Percentiles rank a stretch among this genome's conserved stretches.
Evolutionary conservation across 2,797 vertebrate genomes (phyloP).

Genomic region (Capromys pilorides): DNA sequence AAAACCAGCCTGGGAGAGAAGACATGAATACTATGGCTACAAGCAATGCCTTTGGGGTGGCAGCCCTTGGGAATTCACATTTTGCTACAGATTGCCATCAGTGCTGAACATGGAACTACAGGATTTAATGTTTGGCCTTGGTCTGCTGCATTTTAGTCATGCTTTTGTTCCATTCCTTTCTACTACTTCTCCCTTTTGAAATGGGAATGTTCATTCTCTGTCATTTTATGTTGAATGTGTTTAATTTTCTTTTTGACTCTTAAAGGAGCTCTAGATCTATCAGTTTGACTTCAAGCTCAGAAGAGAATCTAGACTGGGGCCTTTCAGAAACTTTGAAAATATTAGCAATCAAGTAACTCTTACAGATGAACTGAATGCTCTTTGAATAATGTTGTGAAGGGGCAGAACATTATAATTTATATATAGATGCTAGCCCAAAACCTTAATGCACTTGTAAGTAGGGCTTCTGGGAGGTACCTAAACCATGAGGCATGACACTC

Average conservation of each 20-base stretch:
- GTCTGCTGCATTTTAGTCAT: neutral
- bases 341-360: neutral
- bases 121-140: neutral
- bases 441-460: neutral
- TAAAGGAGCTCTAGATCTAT: neutral
- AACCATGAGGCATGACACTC: neutral
- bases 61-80: neutral
- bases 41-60: neutral
- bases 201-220: neutral
- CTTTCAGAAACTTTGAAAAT: neutral
- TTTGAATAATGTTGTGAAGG: neutral
- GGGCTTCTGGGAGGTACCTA: neutral
- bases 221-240: neutral
- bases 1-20: neutral
- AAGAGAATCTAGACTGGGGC: neutral
- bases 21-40: neutral
- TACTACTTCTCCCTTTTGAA: neutral
- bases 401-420: neutral
- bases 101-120: neutral
- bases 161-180: neutral
- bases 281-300: neutral
- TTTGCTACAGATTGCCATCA: neutral
- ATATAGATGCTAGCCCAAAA: neutral
- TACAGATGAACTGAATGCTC: neutral
- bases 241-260: neutral